A percentile compares a stretch with the other conserved stretches of the same genome.
These are phyloP conservation scores for Ornithoptera alexandrae DNA, from an alignment of 2,888 invertebrate species.

Conservation along the genomic window DNA sequence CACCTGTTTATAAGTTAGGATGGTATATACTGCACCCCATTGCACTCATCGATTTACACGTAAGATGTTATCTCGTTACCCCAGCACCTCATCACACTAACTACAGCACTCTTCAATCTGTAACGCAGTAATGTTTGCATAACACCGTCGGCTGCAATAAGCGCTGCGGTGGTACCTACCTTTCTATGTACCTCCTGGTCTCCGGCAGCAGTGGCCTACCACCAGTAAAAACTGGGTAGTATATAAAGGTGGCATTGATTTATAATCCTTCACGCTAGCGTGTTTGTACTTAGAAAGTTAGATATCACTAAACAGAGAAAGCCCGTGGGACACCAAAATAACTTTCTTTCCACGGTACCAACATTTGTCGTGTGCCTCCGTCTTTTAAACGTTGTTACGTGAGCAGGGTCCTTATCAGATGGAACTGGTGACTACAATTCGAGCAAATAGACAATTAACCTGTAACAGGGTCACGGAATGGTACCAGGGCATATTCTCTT, in stretches of 20 bases:
- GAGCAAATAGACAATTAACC: constrained; percentile 13
- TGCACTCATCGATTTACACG: too few species aligned
- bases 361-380: constrained; percentile 7
- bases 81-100: too few species aligned
- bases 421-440: constrained; percentile 4
- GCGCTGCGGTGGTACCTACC: too few species aligned
- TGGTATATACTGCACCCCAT: too few species aligned
- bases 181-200: too few species aligned
- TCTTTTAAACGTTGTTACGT: constrained; percentile 17
- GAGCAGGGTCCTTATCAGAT: constrained; percentile 8
- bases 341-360: constrained; percentile 20
- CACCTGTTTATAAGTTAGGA: too few species aligned
- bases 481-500: neutral
- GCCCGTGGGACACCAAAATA: constrained; percentile 21
- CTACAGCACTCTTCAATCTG: too few species aligned
- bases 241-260: neutral
- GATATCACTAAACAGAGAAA: constrained; percentile 26
- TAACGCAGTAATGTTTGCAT: too few species aligned
- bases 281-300: constrained; percentile 19
- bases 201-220: too few species aligned
- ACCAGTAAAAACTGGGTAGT: too few species aligned
- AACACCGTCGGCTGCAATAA: too few species aligned
- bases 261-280: constrained; percentile 10
- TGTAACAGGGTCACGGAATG: neutral
- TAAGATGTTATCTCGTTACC: too few species aligned